These are phyloP conservation scores for Trinorchestia longiramus DNA, from an alignment of 1,140 invertebrate species.

Conservation along the genomic window DNA sequence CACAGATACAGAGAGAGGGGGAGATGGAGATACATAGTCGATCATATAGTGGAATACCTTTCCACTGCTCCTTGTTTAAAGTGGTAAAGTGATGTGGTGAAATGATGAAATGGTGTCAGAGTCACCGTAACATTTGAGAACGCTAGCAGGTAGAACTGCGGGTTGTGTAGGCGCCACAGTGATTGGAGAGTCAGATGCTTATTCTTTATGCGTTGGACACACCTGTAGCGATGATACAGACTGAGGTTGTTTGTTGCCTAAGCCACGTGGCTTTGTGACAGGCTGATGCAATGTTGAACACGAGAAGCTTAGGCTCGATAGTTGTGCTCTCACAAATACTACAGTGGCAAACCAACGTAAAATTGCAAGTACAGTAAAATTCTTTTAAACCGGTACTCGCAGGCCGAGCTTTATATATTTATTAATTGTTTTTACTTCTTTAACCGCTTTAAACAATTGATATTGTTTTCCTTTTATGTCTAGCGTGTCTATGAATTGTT, in stretches of 20 bases:
- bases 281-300: not conserved
- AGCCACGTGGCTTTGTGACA: not conserved
- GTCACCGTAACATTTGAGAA: not conserved
- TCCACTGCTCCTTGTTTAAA: not conserved
- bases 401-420: no score
- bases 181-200: not conserved
- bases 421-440: no score
- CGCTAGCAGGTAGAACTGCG: no score
- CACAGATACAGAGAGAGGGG: no score
- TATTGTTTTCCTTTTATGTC: no score
- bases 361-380: no score
- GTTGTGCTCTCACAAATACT: not conserved
- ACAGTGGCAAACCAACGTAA: no score
- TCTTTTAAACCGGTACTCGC: no score
- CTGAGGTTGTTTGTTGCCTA: not conserved
- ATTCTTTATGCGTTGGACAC: not conserved
- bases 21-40: no score
- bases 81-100: not conserved
- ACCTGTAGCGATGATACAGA: not conserved
- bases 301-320: not conserved
- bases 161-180: not conserved
- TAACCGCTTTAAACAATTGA: no score
- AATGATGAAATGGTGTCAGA: not conserved
- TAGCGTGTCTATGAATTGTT: no score
- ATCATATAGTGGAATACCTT: no score